Evolutionary conservation across 2,888 invertebrate species (phyloP), one percentile per base, ranked within the genome.

Genomic region (Alentia gelatinosa): DNA sequence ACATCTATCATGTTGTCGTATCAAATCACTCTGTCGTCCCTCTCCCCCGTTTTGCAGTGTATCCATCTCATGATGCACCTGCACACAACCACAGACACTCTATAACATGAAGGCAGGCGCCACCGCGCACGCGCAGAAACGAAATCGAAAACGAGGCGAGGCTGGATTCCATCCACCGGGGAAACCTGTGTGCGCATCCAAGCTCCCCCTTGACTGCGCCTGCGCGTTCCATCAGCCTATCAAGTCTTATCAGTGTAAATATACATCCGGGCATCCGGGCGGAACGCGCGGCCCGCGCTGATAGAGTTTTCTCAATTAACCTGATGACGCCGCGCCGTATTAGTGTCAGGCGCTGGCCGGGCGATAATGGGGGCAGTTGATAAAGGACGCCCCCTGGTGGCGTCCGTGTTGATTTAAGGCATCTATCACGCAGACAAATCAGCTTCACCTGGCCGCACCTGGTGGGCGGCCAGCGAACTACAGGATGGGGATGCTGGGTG

Each of bases 161-260:
- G 56, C n/a, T n/a, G 56, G n/a, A 56, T 56, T 56, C 56, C 56
- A 56, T 56, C 56, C 56, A 56, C n/a, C 56, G 19, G 3, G 56
- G n/a, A n/a, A 56, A 12, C 12, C 56, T 5, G 56, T 56, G 56
- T 1, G n/a, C 56, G 23, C 19, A 26, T 74, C 74, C 74, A 26
- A 3, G 3, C 74, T 33, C 74, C 30, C 4, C 74, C 74, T 3
- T 33, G 12, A 47, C 47, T 47, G 47, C 19, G 19, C 47, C 47
- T 47, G 9, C 47, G 9, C 19, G 9, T 47, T 33, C 74, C 74
- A 4, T 3, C 74, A 74, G 26, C 30, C 86, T 47, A 86, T 86
- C 86, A 86, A 30, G 4, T 42, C 47, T 3, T 7, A 86, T 86
- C 86, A 86, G 86, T 86, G 86, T 86, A 86, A 86, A 86, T 86